Conservation (phyloP, 2,797 vertebrate species). For the Anolis apletophallus region DNA sequence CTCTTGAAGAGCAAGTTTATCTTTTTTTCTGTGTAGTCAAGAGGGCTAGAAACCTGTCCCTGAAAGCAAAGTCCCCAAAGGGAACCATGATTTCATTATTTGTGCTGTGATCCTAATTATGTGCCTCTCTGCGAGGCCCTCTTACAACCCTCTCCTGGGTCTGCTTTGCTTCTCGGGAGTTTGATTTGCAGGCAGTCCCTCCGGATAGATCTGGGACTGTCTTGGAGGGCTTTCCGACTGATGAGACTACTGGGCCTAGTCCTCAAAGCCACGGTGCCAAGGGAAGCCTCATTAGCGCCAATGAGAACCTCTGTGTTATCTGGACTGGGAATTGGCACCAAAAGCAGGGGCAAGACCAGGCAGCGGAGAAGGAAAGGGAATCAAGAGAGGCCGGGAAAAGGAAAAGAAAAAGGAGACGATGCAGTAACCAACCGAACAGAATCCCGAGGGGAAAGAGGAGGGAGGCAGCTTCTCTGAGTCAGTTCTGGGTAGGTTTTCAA, state of each 20-base stretch:
- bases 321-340: not conserved
- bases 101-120: not conserved
- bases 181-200: not conserved
- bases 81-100: not conserved
- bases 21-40: not conserved
- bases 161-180: not conserved
- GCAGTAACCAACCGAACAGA: not conserved
- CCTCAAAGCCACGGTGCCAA: not conserved
- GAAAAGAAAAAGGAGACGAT: not conserved
- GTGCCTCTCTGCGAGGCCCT: not conserved
- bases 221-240: not conserved
- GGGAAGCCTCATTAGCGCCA: not conserved
- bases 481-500: not conserved
- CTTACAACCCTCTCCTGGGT: not conserved
- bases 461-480: not conserved
- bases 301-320: not conserved
- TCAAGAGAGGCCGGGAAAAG: not conserved
- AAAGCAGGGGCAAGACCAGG: constrained; percentile 25
- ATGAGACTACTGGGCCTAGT: not conserved
- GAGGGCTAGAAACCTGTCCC: not conserved
- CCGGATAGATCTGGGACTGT: not conserved
- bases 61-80: too few species aligned
- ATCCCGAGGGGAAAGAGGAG: not conserved
- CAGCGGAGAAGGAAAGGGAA: not conserved
- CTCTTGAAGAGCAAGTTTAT: not conserved